Conservation (phyloP, 2,888 invertebrate species). For the Nineta flava region DNA sequence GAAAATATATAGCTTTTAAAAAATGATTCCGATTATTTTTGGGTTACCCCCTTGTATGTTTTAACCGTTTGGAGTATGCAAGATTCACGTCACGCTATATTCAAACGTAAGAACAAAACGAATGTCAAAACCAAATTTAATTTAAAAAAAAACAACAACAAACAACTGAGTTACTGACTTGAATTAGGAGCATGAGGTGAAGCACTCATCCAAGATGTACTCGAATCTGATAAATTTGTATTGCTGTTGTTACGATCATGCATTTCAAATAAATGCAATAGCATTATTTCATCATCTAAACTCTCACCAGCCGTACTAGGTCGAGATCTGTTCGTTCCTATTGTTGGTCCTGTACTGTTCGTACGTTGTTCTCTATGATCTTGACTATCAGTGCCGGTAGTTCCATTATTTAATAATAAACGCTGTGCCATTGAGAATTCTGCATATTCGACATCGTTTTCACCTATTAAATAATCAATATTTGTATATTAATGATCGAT, state of each 20-base stretch:
- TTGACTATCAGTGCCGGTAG: constrained; percentile 7
- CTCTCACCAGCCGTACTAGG: constrained; percentile 5
- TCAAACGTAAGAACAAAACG: too few relatives aligned
- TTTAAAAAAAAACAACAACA: too few relatives aligned
- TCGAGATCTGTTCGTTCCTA: neutral
- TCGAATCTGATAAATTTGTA: constrained; percentile 3
- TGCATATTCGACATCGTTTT: constrained; percentile 52
- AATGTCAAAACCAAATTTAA: too few relatives aligned
- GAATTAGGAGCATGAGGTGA: neutral
- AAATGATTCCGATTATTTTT: too few relatives aligned
- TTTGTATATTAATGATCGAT: neutral
- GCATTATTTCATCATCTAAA: constrained; percentile 38
- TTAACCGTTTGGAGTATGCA: too few relatives aligned
- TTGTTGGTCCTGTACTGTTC: neutral
- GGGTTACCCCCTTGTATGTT: too few relatives aligned
- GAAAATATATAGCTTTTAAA: too few relatives aligned
- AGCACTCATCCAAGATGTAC: constrained; percentile 3
- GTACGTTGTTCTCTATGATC: neutral
- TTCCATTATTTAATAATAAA: constrained; percentile 20
- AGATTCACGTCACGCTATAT: too few relatives aligned
- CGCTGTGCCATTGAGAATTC: constrained; percentile 36
- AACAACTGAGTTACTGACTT: neutral
- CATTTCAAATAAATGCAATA: constrained; percentile 38
- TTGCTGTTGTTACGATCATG: constrained; percentile 23
- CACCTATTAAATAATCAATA: constrained; percentile 25